phyloP scores from a whole-genome alignment of 2,888 invertebrate genomes.

The Eupithecia abbreviata region DNA sequence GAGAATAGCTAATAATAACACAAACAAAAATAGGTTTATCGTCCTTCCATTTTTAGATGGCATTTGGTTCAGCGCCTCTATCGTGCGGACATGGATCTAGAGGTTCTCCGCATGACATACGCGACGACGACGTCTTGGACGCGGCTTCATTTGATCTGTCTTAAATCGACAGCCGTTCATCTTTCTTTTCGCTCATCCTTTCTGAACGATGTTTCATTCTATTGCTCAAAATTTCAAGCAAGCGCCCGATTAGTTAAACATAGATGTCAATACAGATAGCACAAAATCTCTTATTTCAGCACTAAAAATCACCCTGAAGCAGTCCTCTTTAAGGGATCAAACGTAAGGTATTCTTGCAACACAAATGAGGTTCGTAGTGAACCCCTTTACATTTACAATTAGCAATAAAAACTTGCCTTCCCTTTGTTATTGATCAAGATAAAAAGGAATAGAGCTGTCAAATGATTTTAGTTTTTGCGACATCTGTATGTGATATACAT shows the following conservation, averaged over 20 bases:
- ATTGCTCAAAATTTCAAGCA: neutral
- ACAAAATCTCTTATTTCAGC: neutral
- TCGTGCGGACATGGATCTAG: no score
- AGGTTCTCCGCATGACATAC: neutral
- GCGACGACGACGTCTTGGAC: no score
- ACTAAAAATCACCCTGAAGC: neutral
- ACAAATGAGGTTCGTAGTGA: no score
- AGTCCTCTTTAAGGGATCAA: no score
- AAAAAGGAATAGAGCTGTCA: neutral
- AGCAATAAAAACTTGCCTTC: neutral
- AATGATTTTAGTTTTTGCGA: neutral
- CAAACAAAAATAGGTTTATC: neutral
- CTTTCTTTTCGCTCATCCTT: neutral
- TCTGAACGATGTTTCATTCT: neutral
- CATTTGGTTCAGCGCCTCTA: no score
- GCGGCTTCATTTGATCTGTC: neutral
- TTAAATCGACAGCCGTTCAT: neutral
- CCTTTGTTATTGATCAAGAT: neutral
- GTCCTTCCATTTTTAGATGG: no score
- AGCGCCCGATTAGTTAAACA: neutral
- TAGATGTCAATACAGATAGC: neutral
- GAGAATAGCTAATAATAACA: no score
- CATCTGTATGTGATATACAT: neutral
- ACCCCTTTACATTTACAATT: no score
- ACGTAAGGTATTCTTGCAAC: no score